A percentile compares a stretch with the other conserved stretches of the same genome.
These are phyloP conservation scores for Otis tarda DNA, from an alignment of 2,113 vertebrate genomes.

Conservation along the genomic window DNA sequence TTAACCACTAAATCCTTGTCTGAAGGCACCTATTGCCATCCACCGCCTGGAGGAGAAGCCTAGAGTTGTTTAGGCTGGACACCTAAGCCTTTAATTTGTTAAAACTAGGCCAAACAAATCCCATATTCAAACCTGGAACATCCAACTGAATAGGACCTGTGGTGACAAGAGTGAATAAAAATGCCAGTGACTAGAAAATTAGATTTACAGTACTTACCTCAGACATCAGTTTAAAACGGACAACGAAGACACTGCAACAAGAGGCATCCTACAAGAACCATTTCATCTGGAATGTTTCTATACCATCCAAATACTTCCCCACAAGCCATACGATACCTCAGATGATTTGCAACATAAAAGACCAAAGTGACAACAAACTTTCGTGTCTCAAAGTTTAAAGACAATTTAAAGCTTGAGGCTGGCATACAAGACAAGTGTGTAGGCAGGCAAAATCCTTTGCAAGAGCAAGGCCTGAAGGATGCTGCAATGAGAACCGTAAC, in stretches of 20 bases:
- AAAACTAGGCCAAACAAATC: neutral
- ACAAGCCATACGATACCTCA: neutral
- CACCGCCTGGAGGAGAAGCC: neutral
- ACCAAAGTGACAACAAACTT: neutral
- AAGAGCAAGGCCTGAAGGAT: constrained; percentile 13
- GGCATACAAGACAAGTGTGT: neutral
- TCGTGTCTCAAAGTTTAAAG: neutral
- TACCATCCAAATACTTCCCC: neutral
- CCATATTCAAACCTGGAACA: neutral
- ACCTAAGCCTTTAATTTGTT: neutral
- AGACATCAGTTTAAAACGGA: neutral
- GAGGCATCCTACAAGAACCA: neutral
- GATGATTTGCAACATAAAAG: neutral
- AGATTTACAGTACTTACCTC: neutral
- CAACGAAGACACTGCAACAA: neutral
- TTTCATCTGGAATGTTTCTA: neutral
- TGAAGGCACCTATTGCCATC: neutral
- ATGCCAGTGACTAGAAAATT: neutral
- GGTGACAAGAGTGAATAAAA: neutral
- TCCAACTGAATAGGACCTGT: neutral
- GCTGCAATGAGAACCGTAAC: constrained; percentile 3
- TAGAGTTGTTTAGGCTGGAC: neutral
- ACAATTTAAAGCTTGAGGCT: constrained; percentile 34
- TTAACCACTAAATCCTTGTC: neutral
- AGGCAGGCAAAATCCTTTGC: constrained; percentile 37